A percentile compares a stretch with the other conserved stretches of the same genome.
Evolutionary conservation across 2,888 invertebrate species (phyloP).

Genomic region (Nemotelus nigrinus): DNA sequence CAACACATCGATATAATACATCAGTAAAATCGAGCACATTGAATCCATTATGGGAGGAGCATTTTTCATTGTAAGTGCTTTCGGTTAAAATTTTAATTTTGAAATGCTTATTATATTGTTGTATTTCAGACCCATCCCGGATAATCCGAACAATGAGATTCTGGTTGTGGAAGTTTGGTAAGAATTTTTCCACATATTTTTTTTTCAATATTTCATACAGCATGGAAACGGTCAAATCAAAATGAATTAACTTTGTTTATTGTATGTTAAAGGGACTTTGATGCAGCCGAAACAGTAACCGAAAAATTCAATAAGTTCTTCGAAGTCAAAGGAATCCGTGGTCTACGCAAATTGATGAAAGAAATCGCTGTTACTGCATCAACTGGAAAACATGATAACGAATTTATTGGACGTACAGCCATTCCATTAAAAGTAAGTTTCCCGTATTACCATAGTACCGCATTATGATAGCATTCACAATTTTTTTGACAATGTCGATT

Average conservation of each 20-base stretch:
- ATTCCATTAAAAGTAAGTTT: constrained; percentile 81
- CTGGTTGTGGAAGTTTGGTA: constrained; percentile 85
- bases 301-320: constrained; percentile 88
- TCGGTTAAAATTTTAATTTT: constrained; percentile 25
- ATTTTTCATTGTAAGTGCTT: constrained; percentile 89
- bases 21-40: constrained; percentile 91
- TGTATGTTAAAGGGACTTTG: constrained; percentile 77
- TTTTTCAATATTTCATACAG: not conserved
- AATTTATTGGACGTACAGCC: constrained; percentile 89
- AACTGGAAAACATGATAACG: constrained; percentile 93
- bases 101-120: constrained; percentile 48
- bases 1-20: constrained; percentile 84
- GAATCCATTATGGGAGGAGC: constrained; percentile 95
- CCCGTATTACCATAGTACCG: not conserved
- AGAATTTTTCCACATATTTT: constrained; percentile 57
- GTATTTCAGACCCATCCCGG: constrained; percentile 74
- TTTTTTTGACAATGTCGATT: not conserved
- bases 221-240: not conserved
- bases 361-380: constrained; percentile 94
- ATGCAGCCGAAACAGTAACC: constrained; percentile 87
- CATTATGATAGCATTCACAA: not conserved
- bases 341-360: constrained; percentile 84
- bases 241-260: constrained; percentile 1
- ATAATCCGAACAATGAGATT: constrained; percentile 77
- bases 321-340: constrained; percentile 86